Evolutionary conservation across 1,140 invertebrate genomes (phyloP).

Genomic region (Leguminivora glycinivorella): DNA sequence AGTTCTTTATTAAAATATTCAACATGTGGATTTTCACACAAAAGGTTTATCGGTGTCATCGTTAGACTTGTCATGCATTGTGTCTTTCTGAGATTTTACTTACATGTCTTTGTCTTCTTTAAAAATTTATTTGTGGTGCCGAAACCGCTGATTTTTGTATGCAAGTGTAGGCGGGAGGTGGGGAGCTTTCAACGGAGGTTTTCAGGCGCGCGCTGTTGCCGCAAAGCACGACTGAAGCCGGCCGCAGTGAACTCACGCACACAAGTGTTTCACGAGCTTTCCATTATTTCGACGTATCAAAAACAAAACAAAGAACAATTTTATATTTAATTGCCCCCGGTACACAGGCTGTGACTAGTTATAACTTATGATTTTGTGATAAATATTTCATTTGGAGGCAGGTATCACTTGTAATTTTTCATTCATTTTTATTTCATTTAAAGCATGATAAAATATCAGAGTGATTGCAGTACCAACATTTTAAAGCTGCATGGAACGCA

Average conservation of each 20-base stretch:
- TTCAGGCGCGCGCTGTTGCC: constrained; percentile 50
- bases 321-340: neutral
- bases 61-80: neutral
- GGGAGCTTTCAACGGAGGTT: constrained; percentile 50
- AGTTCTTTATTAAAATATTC: constrained; percentile 8
- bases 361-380: no score
- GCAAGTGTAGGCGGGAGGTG: constrained; percentile 3
- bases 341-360: neutral
- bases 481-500: no score
- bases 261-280: constrained; percentile 40
- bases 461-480: no score
- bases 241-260: constrained; percentile 65
- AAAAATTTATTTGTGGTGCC: neutral
- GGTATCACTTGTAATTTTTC: no score
- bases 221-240: constrained; percentile 61
- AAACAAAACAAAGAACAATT: neutral
- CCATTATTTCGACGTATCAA: constrained; percentile 1
- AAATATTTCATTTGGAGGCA: no score
- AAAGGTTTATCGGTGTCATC: neutral
- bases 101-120: constrained; percentile 17
- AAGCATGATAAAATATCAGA: no score
- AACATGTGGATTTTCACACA: constrained; percentile 1
- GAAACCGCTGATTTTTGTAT: neutral
- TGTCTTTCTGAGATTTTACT: neutral
- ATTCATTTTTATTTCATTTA: no score